phyloP scores from a whole-genome alignment of 2,113 vertebrate genomes.

The Mobula hypostoma region DNA sequence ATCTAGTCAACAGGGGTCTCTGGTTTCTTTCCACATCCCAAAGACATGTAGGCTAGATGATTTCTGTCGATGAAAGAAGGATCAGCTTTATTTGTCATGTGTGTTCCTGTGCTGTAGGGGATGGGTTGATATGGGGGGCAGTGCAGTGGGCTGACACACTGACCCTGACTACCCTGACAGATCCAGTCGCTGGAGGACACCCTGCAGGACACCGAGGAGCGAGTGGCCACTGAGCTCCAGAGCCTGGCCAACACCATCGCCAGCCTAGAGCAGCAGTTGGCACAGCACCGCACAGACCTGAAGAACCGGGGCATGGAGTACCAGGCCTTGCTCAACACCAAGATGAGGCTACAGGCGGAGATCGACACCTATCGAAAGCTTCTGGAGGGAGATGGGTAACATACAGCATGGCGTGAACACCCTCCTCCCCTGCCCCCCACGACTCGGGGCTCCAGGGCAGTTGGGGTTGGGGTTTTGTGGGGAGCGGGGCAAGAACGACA shows the following conservation, averaged over 20 bases:
- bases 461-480: too few relatives aligned
- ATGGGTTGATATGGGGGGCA: too few relatives aligned
- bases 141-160: background rate
- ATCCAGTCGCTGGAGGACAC: slow-evolving; percentile 52
- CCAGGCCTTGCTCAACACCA: slow-evolving; percentile 57
- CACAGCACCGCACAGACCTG: slow-evolving; percentile 49
- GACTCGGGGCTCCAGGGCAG: too few relatives aligned
- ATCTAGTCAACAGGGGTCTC: too few relatives aligned
- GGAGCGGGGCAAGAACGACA: too few relatives aligned
- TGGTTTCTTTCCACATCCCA: too few relatives aligned
- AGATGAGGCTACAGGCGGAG: slow-evolving; percentile 66
- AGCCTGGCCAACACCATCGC: slow-evolving; percentile 45
- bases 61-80: too few relatives aligned
- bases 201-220: slow-evolving; percentile 44
- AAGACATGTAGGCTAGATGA: too few relatives aligned
- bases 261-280: slow-evolving; percentile 52
- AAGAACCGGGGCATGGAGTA: slow-evolving; percentile 53
- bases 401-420: background rate
- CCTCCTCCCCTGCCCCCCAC: too few relatives aligned
- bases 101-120: too few relatives aligned
- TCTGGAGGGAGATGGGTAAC: slow-evolving; percentile 44
- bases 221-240: slow-evolving; percentile 42
- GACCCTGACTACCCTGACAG: slow-evolving; percentile 43
- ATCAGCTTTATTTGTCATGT: too few relatives aligned
- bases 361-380: slow-evolving; percentile 55